phyloP scores from a whole-genome alignment of 2,888 invertebrate species.

The Pristionchus exspectatus region DNA sequence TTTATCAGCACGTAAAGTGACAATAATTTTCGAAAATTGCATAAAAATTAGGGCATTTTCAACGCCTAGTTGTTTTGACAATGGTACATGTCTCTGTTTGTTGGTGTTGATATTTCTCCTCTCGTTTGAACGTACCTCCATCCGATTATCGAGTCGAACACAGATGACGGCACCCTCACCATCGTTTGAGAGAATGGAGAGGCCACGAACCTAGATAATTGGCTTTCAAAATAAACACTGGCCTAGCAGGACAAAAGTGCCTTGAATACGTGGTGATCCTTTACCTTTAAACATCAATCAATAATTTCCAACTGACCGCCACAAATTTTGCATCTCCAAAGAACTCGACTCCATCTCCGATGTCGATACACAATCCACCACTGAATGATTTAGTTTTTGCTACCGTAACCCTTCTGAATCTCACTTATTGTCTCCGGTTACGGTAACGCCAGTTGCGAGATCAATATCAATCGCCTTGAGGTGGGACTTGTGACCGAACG shows the following conservation, averaged over 20 bases:
- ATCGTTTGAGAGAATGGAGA: neutral
- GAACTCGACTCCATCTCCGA: neutral
- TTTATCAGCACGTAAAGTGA: neutral
- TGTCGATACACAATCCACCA: constrained; percentile 24
- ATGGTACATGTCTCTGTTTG: too few relatives aligned
- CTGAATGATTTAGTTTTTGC: neutral
- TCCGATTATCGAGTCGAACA: neutral
- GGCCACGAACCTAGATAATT: neutral
- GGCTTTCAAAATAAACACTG: too few relatives aligned
- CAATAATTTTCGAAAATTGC: neutral
- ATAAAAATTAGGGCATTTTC: too few relatives aligned
- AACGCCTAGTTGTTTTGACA: too few relatives aligned
- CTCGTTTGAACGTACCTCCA: neutral
- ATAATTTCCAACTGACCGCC: neutral
- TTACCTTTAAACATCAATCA: neutral
- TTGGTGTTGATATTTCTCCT: too few relatives aligned
- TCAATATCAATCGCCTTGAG: constrained; percentile 36
- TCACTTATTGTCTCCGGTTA: constrained; percentile 38
- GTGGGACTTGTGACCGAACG: neutral
- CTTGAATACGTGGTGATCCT: too few relatives aligned
- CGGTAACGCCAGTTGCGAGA: neutral
- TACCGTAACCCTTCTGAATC: neutral
- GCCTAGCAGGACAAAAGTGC: too few relatives aligned
- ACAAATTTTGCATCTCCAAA: neutral
- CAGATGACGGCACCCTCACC: constrained; percentile 18